Percentiles rank a stretch among this genome's conserved stretches.
Conservation (phyloP, 2,888 invertebrate species). For the Cylindroiulus punctatus region DNA sequence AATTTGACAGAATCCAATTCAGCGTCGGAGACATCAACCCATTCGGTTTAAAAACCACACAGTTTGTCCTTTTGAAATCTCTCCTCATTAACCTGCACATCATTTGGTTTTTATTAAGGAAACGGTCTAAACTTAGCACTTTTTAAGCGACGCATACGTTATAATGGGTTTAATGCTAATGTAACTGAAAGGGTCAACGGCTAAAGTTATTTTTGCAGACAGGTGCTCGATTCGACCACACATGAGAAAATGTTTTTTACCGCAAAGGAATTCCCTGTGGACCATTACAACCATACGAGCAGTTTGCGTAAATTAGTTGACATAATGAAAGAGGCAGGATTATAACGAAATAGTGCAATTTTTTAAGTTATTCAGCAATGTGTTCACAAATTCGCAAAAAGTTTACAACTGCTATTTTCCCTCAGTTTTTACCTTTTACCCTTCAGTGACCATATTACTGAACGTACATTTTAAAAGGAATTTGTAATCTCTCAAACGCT, state of each 20-base stretch:
- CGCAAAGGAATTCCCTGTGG: background rate
- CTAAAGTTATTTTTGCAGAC: background rate
- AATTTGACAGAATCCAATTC: background rate
- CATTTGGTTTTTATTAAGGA: constrained; percentile 10
- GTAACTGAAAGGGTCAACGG: constrained; percentile 41
- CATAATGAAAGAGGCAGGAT: background rate
- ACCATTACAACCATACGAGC: background rate
- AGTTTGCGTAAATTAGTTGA: background rate
- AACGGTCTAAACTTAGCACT: background rate
- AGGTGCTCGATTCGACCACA: constrained; percentile 29
- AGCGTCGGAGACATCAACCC: background rate
- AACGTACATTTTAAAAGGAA: background rate
- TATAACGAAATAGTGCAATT: background rate
- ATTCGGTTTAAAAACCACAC: background rate
- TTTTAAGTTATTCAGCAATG: background rate
- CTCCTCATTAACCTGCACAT: background rate
- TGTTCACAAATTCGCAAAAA: background rate
- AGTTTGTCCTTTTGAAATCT: background rate
- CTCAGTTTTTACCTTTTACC: background rate
- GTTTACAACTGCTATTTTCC: background rate
- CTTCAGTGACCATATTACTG: background rate
- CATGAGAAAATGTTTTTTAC: background rate
- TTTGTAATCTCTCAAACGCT: background rate
- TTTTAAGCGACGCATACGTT: background rate
- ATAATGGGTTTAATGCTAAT: background rate